Percentiles rank a stretch among this genome's conserved stretches.
phyloP scores from a whole-genome alignment of 2,797 vertebrate species.

The Vespertilio murinus region DNA sequence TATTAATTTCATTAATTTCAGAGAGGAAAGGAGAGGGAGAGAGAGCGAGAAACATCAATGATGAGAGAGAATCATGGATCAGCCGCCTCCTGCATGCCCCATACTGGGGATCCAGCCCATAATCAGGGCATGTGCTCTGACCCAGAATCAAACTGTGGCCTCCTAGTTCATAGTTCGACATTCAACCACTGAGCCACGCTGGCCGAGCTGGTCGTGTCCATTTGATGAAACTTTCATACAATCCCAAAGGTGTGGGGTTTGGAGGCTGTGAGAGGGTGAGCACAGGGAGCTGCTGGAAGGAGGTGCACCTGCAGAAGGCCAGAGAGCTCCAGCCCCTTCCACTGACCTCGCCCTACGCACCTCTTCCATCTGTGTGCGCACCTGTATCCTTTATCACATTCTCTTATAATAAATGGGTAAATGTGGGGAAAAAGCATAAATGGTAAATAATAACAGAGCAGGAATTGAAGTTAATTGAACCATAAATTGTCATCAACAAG shows the following conservation, averaged over 20 bases:
- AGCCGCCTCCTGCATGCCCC: no score
- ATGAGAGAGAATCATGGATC: no score
- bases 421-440: slow-evolving; percentile 24
- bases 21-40: no score
- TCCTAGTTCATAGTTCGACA: no score
- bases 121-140: no score
- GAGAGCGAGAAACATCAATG: no score
- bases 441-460: background rate
- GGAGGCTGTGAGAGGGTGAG: background rate
- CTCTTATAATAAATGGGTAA: background rate
- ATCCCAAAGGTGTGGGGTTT: background rate
- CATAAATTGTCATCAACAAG: background rate
- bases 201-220: background rate
- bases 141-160: no score
- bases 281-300: background rate
- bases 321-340: background rate
- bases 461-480: background rate
- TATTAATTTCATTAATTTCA: no score
- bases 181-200: no score
- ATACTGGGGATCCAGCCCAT: no score
- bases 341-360: background rate
- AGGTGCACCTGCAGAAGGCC: background rate
- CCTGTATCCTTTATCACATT: background rate
- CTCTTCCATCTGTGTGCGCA: background rate
- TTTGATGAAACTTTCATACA: no score